Evolutionary conservation across 2,113 vertebrate species (phyloP).

Genomic region (Pleuronectes platessa): DNA sequence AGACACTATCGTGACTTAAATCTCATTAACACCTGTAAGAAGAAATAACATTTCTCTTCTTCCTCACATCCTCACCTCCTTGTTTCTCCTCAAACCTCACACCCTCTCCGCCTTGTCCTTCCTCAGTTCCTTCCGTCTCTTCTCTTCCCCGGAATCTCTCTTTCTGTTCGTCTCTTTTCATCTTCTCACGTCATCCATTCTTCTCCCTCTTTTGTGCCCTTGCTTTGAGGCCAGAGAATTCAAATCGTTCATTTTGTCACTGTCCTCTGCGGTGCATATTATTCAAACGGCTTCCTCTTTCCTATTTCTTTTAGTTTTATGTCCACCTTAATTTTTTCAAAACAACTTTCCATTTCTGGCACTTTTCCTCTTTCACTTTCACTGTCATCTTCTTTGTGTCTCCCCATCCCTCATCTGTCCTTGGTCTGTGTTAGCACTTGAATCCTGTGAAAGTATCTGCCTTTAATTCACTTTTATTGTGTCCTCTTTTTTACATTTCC

Average conservation of each 20-base stretch:
- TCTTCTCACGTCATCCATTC: slow-evolving; percentile 34
- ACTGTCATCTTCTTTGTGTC: not conserved
- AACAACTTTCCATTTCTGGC: not conserved
- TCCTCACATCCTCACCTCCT: not conserved
- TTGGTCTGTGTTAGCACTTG: slow-evolving; percentile 15
- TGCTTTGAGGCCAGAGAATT: slow-evolving; percentile 62
- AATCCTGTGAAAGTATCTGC: not conserved
- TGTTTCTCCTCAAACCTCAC: not conserved
- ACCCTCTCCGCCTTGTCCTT: slow-evolving; percentile 1
- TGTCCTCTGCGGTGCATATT: slow-evolving; percentile 16
- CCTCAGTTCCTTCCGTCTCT: slow-evolving; percentile 15
- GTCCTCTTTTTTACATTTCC: not conserved
- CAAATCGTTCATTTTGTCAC: slow-evolving; percentile 41
- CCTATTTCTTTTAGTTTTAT: not conserved
- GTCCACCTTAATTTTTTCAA: not conserved
- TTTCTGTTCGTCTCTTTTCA: slow-evolving; percentile 36
- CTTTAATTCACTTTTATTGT: not conserved
- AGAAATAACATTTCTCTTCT: not conserved
- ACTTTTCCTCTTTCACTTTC: not conserved
- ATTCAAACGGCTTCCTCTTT: slow-evolving; percentile 19
- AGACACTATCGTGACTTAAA: slow-evolving; percentile 4
- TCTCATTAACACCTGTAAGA: slow-evolving; percentile 14
- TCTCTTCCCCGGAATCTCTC: not conserved
- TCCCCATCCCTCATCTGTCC: not conserved
- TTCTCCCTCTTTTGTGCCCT: slow-evolving; percentile 62